Base-by-base conservation (phyloP, 2,888 invertebrate genomes). In the Leucania comma region DNA sequence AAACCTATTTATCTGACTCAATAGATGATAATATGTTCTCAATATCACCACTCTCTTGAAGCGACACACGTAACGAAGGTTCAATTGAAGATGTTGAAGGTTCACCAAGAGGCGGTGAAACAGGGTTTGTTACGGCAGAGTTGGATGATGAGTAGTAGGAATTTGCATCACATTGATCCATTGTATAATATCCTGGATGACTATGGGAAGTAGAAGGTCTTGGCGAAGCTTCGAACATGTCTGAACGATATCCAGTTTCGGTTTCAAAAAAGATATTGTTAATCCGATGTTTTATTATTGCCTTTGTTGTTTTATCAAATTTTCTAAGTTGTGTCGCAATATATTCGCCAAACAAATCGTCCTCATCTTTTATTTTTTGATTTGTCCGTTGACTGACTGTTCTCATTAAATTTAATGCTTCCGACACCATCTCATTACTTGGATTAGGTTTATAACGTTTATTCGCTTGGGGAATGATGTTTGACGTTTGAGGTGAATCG, bases 181-280 rank as follows among this genome's bases (percentile, higher is more conserved):
- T 63, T 64, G 75, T 69, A 70, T 70, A 68, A 56, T 76, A 72
- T 62, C 72, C 68, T 76, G 75, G 72, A 75, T 75, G 72, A 75
- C 72, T 75, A 68, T 65, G 72, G 61, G 75, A 69, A 54, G 58
- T 72, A 58, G 72, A 75, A 54, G 68, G 72, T 76, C 72, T 76
- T 72, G 69, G 42, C 38, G 48, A 72, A 76, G 32, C 75, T 60
- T 35, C 68, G 46, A 62, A 76, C 72, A 72, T 76, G 56, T 76
- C 75, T 65, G 68, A 48, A 38, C 59, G 68, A 76, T 72, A 69
- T 68, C 72, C 72, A 72, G 62, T 76, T 76, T 76, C 75, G 72
- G 75, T 63, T 72, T 76, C 72, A 76, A 76, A 76, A 68, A 72
- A 42, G 32, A 76, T 76, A 63, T 76, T 76, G 56, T 76, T 72